Conservation (phyloP, 2,888 invertebrate genomes). For the Leptopilina drosophilae region DNA sequence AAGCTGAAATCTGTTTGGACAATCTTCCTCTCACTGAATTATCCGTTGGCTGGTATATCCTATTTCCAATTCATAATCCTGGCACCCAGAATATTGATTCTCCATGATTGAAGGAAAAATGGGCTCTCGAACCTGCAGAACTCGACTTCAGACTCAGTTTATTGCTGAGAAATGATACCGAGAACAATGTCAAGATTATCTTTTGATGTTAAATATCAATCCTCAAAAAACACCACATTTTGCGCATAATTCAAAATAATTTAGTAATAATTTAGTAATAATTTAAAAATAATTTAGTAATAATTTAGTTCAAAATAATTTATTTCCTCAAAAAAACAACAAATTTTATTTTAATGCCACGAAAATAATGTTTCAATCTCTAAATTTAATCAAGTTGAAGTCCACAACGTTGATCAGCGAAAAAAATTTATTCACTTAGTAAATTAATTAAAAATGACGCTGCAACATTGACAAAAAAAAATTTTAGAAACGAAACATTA, state of each 20-base stretch:
- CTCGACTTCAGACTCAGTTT: conserved; percentile 74
- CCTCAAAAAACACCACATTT: not conserved
- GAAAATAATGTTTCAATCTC: not conserved
- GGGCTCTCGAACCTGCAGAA: conserved; percentile 75
- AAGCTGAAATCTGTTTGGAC: conserved; percentile 91
- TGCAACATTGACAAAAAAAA: too few relatives aligned
- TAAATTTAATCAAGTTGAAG: not conserved
- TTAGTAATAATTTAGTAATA: not conserved
- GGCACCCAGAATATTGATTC: conserved; percentile 83
- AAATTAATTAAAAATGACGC: too few relatives aligned
- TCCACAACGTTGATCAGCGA: too few relatives aligned
- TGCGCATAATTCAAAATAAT: not conserved
- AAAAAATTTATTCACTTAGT: too few relatives aligned
- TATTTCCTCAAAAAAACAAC: too few relatives aligned
- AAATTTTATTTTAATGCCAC: not conserved
- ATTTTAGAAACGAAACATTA: too few relatives aligned
- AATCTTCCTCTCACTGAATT: conserved; percentile 88
- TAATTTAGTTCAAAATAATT: not conserved
- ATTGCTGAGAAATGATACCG: conserved; percentile 72
- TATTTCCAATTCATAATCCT: conserved; percentile 91
- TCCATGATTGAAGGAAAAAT: conserved; percentile 77
- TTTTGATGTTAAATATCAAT: conserved; percentile 63
- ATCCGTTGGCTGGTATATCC: conserved; percentile 93
- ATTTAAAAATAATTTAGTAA: too few relatives aligned
- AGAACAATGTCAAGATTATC: conserved; percentile 73